Conservation (phyloP, 1,140 invertebrate species). For the Caenorhabditis elegans region WBcel235 BX284606.5:6163001-6163500, state of each 20-base stretch:
- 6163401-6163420: too few species aligned
- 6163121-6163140: neutral
- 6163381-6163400: too few species aligned
- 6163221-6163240: neutral
- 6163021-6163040: too few species aligned
- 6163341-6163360: neutral
- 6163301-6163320: neutral
- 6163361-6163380: too few species aligned
- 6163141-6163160: neutral
- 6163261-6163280: conserved; percentile 8
- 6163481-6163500: neutral
- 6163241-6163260: conserved; percentile 18
- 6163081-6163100: neutral
- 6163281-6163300: neutral
- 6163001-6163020: too few species aligned
- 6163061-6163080: too few species aligned
- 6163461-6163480: neutral
- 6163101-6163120: neutral
- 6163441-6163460: too few species aligned
- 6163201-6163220: conserved; percentile 32
- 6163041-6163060: too few species aligned
- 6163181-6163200: conserved; percentile 33
- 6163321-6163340: neutral
- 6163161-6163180: conserved; percentile 16
- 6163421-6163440: neutral